Conservation (phyloP, 2,888 invertebrate species). For the Ryuthela nishihirai region DNA sequence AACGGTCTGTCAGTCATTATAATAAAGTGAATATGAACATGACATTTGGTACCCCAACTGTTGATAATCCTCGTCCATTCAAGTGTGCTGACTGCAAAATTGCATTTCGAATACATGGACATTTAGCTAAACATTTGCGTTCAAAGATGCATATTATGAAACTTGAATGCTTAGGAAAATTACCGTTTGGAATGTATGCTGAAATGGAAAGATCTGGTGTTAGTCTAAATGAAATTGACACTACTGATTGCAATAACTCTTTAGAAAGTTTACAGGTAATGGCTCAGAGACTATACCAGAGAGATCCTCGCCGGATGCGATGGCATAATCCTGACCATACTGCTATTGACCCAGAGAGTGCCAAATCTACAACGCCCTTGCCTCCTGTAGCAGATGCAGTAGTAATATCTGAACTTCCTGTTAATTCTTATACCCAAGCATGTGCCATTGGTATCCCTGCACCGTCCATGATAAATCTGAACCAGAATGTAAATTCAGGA, state of each 20-base stretch:
- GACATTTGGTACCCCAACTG: conserved; percentile 70
- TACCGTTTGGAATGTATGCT: conserved; percentile 90
- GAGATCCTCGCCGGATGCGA: conserved; percentile 45
- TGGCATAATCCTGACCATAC: conserved; percentile 40
- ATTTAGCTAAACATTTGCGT: conserved; percentile 92
- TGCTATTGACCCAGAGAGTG: conserved; percentile 12
- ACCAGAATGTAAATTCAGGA: conserved; percentile 2
- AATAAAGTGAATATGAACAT: conserved; percentile 83
- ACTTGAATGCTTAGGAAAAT: conserved; percentile 74
- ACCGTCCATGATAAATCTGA: conserved; percentile 11
- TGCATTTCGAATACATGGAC: conserved; percentile 90
- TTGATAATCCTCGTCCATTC: conserved; percentile 90
- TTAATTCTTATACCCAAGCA: not conserved
- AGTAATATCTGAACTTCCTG: not conserved
- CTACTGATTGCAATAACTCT: conserved; percentile 92
- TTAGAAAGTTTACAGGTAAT: conserved; percentile 72
- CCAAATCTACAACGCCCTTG: conserved; percentile 6
- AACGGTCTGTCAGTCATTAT: conserved; percentile 84
- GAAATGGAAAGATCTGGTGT: conserved; percentile 87
- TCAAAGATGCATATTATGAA: conserved; percentile 95
- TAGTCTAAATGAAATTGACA: conserved; percentile 90
- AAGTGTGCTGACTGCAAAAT: conserved; percentile 94
- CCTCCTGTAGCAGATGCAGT: conserved; percentile 1
- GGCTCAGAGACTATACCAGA: conserved; percentile 46
- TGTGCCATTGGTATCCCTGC: conserved; percentile 6